These are phyloP conservation scores for Martes martes DNA, from an alignment of 2,113 vertebrate species.

Conservation along the genomic window DNA sequence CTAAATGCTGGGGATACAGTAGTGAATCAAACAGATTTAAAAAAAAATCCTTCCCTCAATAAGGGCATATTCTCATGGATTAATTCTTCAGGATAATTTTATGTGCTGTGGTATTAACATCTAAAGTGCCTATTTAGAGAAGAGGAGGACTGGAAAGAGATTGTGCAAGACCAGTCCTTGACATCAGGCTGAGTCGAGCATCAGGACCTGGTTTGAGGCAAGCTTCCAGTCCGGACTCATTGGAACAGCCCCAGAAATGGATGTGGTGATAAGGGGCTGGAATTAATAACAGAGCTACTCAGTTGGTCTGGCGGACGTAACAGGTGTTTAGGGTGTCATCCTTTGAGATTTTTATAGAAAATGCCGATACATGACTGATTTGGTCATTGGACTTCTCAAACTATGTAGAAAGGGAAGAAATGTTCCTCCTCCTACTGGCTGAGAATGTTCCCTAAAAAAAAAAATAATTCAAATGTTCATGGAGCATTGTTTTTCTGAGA, in stretches of 20 bases:
- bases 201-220: background rate
- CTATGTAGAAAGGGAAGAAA: background rate
- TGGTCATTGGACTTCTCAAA: background rate
- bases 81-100: background rate
- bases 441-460: background rate
- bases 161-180: background rate
- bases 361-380: background rate
- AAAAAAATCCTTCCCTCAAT: background rate
- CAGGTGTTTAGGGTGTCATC: background rate
- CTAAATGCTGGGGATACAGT: background rate
- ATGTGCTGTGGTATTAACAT: background rate
- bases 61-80: background rate
- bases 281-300: background rate
- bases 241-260: background rate
- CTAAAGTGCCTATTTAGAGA: background rate
- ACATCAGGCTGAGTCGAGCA: background rate
- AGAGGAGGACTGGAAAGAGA: background rate
- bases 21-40: background rate
- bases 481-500: background rate
- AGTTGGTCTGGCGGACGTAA: background rate
- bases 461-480: background rate
- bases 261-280: background rate
- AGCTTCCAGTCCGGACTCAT: background rate
- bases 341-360: background rate
- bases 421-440: background rate